phyloP scores from a whole-genome alignment of 2,797 vertebrate species.

The Rhinella marina region DNA sequence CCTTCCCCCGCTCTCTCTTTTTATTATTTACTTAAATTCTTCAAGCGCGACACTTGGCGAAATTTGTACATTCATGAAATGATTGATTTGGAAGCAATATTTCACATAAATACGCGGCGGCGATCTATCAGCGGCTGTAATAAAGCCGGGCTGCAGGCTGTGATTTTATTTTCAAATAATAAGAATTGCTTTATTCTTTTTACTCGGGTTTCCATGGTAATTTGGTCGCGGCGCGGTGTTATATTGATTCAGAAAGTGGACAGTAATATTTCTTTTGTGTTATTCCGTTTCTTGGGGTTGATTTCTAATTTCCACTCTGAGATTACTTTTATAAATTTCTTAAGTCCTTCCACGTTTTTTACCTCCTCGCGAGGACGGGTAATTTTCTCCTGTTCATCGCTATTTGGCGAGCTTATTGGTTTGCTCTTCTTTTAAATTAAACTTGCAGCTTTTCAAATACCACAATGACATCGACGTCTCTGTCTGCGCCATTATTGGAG shows the following conservation, averaged over 20 bases:
- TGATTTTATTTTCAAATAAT: slow-evolving; percentile 98
- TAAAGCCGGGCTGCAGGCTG: slow-evolving; percentile 98
- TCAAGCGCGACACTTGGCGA: slow-evolving; percentile 88
- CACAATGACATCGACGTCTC: slow-evolving; percentile 94
- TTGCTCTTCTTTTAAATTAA: slow-evolving; percentile 98
- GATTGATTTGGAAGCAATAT: slow-evolving; percentile 96
- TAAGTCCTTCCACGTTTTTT: slow-evolving; percentile 93
- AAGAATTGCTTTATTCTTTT: slow-evolving; percentile 98
- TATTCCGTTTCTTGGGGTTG: slow-evolving; percentile 97
- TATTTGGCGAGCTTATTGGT: slow-evolving; percentile 98
- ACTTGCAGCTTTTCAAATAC: slow-evolving; percentile 97
- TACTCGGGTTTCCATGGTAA: slow-evolving; percentile 99
- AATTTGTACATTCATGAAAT: slow-evolving; percentile 94
- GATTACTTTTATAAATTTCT: slow-evolving; percentile 99
- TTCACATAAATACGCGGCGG: slow-evolving; percentile 95
- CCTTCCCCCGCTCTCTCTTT: background rate
- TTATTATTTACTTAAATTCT: slow-evolving; percentile 79
- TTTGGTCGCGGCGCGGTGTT: slow-evolving; percentile 95
- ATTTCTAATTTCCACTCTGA: slow-evolving; percentile 99
- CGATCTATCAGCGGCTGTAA: slow-evolving; percentile 95
- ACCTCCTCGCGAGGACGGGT: slow-evolving; percentile 80
- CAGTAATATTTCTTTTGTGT: slow-evolving; percentile 99
- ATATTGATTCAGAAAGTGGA: slow-evolving; percentile 99
- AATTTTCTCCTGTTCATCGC: slow-evolving; percentile 92
- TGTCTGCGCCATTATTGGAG: slow-evolving; percentile 85